Base-by-base conservation (phyloP, 1,140 invertebrate species). In the Drosophila ogumai region DNA sequence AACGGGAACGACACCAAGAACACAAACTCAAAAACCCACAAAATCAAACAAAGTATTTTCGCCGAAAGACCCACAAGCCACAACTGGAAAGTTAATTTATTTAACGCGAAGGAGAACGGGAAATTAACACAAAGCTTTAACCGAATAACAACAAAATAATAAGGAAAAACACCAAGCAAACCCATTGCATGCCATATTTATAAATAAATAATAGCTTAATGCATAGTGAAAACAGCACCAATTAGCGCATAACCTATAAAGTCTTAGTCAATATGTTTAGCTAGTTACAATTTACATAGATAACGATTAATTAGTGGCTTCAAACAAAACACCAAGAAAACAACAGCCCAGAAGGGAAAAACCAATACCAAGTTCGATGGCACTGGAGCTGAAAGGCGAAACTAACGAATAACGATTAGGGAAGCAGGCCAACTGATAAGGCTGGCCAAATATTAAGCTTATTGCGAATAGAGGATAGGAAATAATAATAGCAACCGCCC, bases 321-420 rank as follows among this genome's bases (percentile, higher is more conserved):
- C 72, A 85, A 90, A 56, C 55, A 81, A 88, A 88, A 90, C 85
- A 90, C 86, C 85, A 90, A 90, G 41, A 84, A 77, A 75, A 66
- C 65, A 65, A 57, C 56, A 68, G 75, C 34, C 52, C 52, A 75
- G 34, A 73, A 66, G 71, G 38, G 17, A 67, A 86, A 77, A 82
- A 79, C 65, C 38, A 87, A 82, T 80, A 59, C 66, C 64, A 79
- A 86, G 79, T 79, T 86, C 75, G 75, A 87, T 76, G 75, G 58
- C 64, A 67, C 50, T 55, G 7, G 32, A 19, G 32, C 50, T 54
- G 50, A n/a, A 69, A 58, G 32, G 50, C 32, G 57, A 75, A 90
- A 72, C 77, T 88, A 90, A 88, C 85, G 86, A 88, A 88, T 81
- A 79, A 81, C 64, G 75, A 85, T 90, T 90, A 88, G 85, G 69